phyloP scores from a whole-genome alignment of 1,140 invertebrate genomes.

The Drosophila simulans region DNA sequence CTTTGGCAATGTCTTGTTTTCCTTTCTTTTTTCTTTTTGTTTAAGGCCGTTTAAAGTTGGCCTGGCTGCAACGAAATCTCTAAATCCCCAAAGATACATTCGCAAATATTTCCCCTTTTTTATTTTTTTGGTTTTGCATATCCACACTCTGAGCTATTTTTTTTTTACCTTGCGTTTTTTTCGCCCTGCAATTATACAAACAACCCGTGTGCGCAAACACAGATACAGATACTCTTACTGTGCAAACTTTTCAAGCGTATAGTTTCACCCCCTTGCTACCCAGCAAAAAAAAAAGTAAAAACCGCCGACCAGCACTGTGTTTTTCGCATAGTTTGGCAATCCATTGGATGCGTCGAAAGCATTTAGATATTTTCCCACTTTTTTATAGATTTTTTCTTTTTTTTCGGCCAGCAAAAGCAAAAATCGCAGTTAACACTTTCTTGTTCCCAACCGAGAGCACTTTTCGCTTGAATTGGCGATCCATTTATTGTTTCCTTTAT shows the following conservation, averaged over 20 bases:
- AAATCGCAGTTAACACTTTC: conserved; percentile 43
- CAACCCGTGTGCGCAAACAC: conserved; percentile 13
- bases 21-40: not conserved
- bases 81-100: conserved; percentile 13
- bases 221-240: conserved; percentile 25
- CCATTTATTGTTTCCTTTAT: conserved; percentile 32
- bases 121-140: conserved; percentile 5
- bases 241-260: conserved; percentile 61
- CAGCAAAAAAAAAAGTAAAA: conserved; percentile 1
- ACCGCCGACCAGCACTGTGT: conserved; percentile 1
- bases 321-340: conserved; percentile 64
- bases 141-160: not conserved
- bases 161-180: conserved; percentile 21
- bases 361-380: conserved; percentile 62
- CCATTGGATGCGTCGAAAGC: conserved; percentile 60
- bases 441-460: conserved; percentile 26
- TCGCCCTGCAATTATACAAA: conserved; percentile 53
- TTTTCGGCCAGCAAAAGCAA: conserved; percentile 39
- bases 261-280: conserved; percentile 10
- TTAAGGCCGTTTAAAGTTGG: not conserved
- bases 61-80: not conserved
- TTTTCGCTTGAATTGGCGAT: conserved; percentile 73
- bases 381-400: not conserved
- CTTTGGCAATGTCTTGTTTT: not conserved
- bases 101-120: conserved; percentile 2